A percentile compares a stretch with the other conserved stretches of the same genome.
These are phyloP conservation scores for Cephus pygmeus DNA, from an alignment of 2,888 invertebrate genomes.

Conservation along the genomic window DNA sequence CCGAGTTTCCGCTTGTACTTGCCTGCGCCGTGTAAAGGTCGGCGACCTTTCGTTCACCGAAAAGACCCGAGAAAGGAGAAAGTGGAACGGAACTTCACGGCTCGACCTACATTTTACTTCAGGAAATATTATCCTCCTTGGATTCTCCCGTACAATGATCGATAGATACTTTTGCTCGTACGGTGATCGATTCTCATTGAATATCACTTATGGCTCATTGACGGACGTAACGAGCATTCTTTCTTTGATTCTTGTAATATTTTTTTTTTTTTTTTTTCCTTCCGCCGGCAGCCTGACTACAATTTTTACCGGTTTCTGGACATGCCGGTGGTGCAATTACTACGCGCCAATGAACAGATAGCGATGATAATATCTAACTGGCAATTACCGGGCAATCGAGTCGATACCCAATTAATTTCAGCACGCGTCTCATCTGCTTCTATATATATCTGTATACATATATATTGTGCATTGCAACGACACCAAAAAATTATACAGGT, in stretches of 20 bases:
- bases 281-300: background rate
- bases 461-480: background rate
- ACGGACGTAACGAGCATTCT: background rate
- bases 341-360: background rate
- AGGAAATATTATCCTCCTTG: background rate
- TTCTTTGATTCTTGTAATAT: background rate
- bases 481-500: background rate
- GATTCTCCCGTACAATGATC: background rate
- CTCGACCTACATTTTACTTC: slow-evolving; percentile 43
- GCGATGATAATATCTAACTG: background rate
- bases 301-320: background rate
- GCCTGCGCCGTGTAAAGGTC: slow-evolving; percentile 5
- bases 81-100: slow-evolving; percentile 46
- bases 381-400: background rate
- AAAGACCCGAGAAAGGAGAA: slow-evolving; percentile 51
- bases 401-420: background rate
- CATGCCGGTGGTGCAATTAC: background rate
- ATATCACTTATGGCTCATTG: background rate
- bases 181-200: background rate
- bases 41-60: slow-evolving; percentile 7
- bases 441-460: background rate
- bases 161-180: background rate
- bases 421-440: background rate
- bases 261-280: background rate
- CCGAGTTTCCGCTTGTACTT: background rate